Conservation (phyloP, 2,888 invertebrate genomes). For the Scotopteryx bipunctaria region DNA sequence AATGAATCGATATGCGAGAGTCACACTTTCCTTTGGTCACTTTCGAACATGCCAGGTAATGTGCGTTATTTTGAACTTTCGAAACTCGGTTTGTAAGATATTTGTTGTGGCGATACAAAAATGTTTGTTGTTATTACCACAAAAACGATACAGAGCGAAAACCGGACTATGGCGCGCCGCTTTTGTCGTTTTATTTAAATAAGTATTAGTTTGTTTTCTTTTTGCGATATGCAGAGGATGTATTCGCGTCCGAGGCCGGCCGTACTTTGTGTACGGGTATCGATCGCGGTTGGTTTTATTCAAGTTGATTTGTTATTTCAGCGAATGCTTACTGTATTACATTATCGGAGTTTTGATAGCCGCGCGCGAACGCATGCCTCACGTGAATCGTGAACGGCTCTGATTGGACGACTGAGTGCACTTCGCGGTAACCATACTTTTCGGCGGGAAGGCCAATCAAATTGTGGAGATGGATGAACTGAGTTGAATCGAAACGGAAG, state of each 20-base stretch:
- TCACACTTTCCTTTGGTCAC: slow-evolving; percentile 34
- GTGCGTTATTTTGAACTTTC: slow-evolving; percentile 4
- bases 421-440: slow-evolving; percentile 44
- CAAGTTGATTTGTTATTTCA: slow-evolving; percentile 65
- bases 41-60: slow-evolving; percentile 24
- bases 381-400: slow-evolving; percentile 68
- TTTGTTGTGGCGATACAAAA: background rate
- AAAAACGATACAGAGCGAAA: slow-evolving; percentile 53
- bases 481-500: slow-evolving; percentile 29
- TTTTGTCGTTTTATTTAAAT: slow-evolving; percentile 63
- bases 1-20: slow-evolving; percentile 16
- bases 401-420: slow-evolving; percentile 67
- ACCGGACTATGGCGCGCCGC: slow-evolving; percentile 57
- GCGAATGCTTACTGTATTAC: slow-evolving; percentile 45
- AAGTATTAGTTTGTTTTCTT: slow-evolving; percentile 52
- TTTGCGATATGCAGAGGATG: slow-evolving; percentile 52
- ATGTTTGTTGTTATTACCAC: slow-evolving; percentile 35
- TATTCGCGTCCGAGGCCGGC: slow-evolving; percentile 58
- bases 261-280: slow-evolving; percentile 51
- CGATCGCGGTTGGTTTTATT: slow-evolving; percentile 52
- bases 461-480: slow-evolving; percentile 36
- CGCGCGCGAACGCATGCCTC: slow-evolving; percentile 66
- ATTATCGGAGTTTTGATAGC: slow-evolving; percentile 71
- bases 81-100: background rate
- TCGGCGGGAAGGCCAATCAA: slow-evolving; percentile 59